These are phyloP conservation scores for Neolamprologus toae DNA, from an alignment of 2,113 vertebrate species.

Conservation along the genomic window DNA sequence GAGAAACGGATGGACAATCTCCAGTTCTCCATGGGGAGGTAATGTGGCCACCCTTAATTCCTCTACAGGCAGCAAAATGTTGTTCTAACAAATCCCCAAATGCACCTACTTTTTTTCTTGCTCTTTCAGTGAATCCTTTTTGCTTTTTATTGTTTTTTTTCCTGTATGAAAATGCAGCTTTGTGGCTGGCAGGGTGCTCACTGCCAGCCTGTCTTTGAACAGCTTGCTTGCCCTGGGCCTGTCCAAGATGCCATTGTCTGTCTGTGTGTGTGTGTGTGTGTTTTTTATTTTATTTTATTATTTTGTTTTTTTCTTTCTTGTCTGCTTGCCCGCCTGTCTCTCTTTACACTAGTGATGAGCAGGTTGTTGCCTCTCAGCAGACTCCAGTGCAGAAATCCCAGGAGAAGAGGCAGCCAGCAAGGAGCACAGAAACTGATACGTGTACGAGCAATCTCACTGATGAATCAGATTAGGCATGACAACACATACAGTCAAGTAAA, in stretches of 20 bases:
- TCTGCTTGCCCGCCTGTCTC: not conserved
- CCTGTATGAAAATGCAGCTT: conserved; percentile 39
- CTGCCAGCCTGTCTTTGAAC: conserved; percentile 62
- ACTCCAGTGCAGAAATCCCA: conserved; percentile 42
- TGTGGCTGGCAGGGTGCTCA: conserved; percentile 41
- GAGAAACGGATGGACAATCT: not conserved
- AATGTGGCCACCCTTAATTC: conserved; percentile 41
- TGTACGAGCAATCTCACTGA: conserved; percentile 7
- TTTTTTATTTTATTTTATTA: not conserved
- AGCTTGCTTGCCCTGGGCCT: conserved; percentile 70
- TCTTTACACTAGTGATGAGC: conserved; percentile 61
- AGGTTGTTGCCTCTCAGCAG: conserved; percentile 64
- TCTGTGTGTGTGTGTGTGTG: not conserved
- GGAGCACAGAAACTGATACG: conserved; percentile 14
- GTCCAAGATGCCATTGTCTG: conserved; percentile 56
- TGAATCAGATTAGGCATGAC: conserved; percentile 7
- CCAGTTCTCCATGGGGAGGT: conserved; percentile 2
- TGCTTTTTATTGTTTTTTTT: conserved; percentile 13
- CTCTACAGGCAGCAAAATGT: conserved; percentile 39
- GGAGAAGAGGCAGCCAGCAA: conserved; percentile 22
- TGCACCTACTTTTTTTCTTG: not conserved
- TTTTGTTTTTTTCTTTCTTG: not conserved
- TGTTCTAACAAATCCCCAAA: conserved; percentile 57
- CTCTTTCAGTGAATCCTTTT: conserved; percentile 20
- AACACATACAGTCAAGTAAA: not conserved